phyloP scores from a whole-genome alignment of 2,113 vertebrate genomes.

The Cranoglanis bouderius region DNA sequence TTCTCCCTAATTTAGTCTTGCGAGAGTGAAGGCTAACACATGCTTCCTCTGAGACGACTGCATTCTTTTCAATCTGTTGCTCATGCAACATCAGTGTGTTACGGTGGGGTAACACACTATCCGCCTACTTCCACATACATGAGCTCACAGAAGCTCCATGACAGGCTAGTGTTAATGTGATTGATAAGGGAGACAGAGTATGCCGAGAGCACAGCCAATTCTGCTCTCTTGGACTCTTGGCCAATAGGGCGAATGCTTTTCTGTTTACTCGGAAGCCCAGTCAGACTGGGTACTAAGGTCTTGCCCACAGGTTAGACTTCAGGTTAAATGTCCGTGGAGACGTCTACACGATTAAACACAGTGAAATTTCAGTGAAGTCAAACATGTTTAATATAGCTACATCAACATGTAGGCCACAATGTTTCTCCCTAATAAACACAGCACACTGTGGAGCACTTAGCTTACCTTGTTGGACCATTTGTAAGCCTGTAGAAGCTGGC shows the following conservation, averaged over 20 bases:
- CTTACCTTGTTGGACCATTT: slow-evolving; percentile 99
- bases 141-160: background rate
- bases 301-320: background rate
- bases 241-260: background rate
- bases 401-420: background rate
- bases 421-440: background rate
- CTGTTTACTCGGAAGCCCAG: background rate
- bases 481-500: slow-evolving; percentile 95
- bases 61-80: no score
- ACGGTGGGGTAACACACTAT: background rate
- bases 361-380: background rate
- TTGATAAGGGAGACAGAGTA: background rate
- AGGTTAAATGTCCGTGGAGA: background rate
- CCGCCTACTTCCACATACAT: background rate
- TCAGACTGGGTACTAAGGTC: background rate
- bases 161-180: background rate
- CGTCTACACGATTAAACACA: background rate
- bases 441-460: slow-evolving; percentile 14
- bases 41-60: no score
- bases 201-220: background rate
- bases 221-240: background rate
- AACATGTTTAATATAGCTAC: background rate
- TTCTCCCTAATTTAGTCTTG: no score
- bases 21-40: no score
- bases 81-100: background rate